Percentiles rank a stretch among this genome's conserved stretches.
phyloP scores from a whole-genome alignment of 64 coral and sea anemone genomes.

The Stylophora pistillata region DNA sequence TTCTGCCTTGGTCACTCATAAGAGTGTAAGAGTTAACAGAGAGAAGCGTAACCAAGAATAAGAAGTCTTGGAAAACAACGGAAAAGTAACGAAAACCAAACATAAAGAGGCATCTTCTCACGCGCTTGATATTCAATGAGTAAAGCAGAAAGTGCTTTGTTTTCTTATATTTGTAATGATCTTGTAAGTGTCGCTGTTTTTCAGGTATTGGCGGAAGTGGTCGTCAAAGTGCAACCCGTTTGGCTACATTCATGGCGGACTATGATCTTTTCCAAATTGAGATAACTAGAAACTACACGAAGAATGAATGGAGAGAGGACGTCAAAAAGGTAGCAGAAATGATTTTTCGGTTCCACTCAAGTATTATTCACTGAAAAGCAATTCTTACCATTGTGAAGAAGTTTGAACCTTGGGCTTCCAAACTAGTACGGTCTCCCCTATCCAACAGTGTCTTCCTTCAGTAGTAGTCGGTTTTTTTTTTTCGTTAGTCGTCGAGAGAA shows the following conservation, averaged over 20 bases:
- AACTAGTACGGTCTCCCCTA: no score
- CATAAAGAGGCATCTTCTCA: no score
- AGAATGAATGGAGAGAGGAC: slow-evolving; percentile 98
- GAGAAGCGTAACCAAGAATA: no score
- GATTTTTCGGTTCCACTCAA: background rate
- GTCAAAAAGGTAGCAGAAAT: slow-evolving; percentile 74
- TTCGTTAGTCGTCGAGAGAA: background rate
- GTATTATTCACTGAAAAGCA: background rate
- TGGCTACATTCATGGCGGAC: slow-evolving; percentile 97
- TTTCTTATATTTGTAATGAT: background rate
- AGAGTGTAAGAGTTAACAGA: no score
- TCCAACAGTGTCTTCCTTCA: no score
- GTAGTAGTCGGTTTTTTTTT: background rate
- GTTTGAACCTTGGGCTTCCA: no score
- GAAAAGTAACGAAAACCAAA: no score
- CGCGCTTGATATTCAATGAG: no score
- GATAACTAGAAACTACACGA: slow-evolving; percentile 97
- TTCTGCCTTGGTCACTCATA: no score
- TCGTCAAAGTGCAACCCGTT: slow-evolving; percentile 90
- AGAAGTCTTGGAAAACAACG: no score
- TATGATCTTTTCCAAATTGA: slow-evolving; percentile 99
- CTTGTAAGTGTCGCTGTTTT: background rate
- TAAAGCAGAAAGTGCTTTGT: background rate
- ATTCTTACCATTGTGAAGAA: no score
- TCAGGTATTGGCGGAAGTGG: slow-evolving; percentile 97